phyloP scores from a whole-genome alignment of 2,888 invertebrate species.

The Digitonthophagus gazella region DNA sequence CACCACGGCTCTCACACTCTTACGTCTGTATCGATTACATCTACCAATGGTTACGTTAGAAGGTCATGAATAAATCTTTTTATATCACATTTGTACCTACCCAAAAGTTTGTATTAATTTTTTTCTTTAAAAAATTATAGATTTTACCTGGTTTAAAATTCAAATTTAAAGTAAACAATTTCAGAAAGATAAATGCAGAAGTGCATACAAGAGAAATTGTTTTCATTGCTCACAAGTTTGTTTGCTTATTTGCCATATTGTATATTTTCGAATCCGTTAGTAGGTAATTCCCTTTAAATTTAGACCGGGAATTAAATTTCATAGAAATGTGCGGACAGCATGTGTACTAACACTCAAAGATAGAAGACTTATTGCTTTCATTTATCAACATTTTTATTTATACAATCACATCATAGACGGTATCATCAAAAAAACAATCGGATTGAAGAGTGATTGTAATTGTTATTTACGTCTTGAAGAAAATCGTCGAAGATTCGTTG shows the following conservation, averaged over 20 bases:
- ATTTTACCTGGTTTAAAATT: neutral
- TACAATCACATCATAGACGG: no score
- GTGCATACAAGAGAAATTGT: neutral
- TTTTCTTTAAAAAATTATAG: no score
- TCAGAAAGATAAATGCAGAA: no score
- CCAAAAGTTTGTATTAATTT: no score
- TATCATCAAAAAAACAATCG: no score
- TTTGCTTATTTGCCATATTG: slow-evolving; percentile 8
- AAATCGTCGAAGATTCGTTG: neutral
- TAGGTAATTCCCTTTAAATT: slow-evolving; percentile 13
- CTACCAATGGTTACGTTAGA: neutral
- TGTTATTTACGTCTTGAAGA: neutral
- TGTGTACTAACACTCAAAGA: neutral
- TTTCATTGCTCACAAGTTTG: slow-evolving; percentile 11
- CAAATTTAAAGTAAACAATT: no score
- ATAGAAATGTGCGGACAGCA: slow-evolving; percentile 1
- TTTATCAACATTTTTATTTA: neutral
- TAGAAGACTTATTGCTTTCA: neutral
- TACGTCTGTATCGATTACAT: neutral
- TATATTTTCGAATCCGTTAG: slow-evolving; percentile 13
- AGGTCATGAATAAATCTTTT: neutral
- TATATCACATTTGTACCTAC: neutral
- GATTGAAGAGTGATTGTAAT: neutral
- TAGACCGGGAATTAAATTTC: slow-evolving; percentile 10
- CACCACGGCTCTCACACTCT: neutral